phyloP scores from a whole-genome alignment of 2,888 invertebrate genomes.

The Diarsia rubi region DNA sequence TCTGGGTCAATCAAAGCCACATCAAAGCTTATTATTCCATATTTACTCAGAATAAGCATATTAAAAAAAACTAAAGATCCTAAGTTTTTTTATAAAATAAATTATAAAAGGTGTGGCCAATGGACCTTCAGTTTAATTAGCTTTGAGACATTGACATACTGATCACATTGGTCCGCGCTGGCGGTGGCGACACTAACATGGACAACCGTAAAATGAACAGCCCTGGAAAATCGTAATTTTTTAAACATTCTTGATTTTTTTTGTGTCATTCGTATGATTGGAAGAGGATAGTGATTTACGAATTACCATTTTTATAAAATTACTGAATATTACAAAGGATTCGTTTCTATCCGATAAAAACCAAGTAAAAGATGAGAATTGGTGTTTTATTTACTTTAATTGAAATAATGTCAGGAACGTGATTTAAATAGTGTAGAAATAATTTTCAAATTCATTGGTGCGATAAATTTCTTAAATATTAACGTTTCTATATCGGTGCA shows the following conservation, averaged over 20 bases:
- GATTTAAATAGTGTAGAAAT: slow-evolving; percentile 50
- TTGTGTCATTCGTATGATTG: slow-evolving; percentile 62
- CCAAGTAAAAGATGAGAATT: slow-evolving; percentile 32
- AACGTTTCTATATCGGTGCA: slow-evolving; percentile 66
- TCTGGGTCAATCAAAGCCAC: too few species aligned
- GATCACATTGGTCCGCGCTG: slow-evolving; percentile 22
- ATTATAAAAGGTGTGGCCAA: slow-evolving; percentile 13
- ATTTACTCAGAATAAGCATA: neutral
- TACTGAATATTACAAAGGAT: slow-evolving; percentile 22
- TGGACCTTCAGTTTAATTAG: neutral
- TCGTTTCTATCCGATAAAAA: slow-evolving; percentile 3
- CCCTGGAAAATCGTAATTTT: slow-evolving; percentile 61
- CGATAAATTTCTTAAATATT: slow-evolving; percentile 65
- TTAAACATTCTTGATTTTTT: slow-evolving; percentile 66
- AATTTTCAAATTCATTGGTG: slow-evolving; percentile 65
- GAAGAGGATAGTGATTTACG: slow-evolving; percentile 31
- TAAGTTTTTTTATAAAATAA: neutral
- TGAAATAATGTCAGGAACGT: slow-evolving; percentile 51
- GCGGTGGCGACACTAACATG: slow-evolving; percentile 48
- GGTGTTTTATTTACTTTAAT: slow-evolving; percentile 56
- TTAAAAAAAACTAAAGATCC: neutral
- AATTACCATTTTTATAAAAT: slow-evolving; percentile 38
- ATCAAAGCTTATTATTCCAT: too few species aligned
- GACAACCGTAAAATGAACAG: slow-evolving; percentile 63
- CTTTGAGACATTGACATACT: slow-evolving; percentile 20